Evolutionary conservation across 2,888 invertebrate species (phyloP).

Genomic region (Lampropteryx suffumata): DNA sequence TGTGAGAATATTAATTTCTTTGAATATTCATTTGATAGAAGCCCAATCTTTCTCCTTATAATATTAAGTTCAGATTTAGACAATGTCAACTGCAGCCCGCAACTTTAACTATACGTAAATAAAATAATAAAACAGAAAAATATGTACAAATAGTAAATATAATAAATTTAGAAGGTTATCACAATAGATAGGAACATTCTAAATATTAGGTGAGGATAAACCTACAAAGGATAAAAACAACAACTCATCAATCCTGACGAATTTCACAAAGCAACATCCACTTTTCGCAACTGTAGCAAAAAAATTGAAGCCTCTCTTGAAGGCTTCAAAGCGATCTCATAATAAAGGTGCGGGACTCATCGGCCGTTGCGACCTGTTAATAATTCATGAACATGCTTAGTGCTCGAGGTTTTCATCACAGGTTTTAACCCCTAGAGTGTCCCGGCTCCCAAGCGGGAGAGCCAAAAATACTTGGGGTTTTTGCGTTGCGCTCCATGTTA

Average conservation of each 20-base stretch:
- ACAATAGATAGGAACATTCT: too few species aligned
- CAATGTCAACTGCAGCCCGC: too few species aligned
- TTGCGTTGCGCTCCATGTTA: too few species aligned
- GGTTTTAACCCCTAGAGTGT: slow-evolving; percentile 44
- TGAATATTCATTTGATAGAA: too few species aligned
- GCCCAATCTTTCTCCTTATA: too few species aligned
- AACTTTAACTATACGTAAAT: too few species aligned
- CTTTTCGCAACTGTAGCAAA: slow-evolving; percentile 40
- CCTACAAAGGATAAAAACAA: slow-evolving; percentile 14
- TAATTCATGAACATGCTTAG: slow-evolving; percentile 73
- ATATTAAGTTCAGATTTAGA: too few species aligned
- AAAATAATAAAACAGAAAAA: too few species aligned
- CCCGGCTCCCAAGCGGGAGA: neutral
- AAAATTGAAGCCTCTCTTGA: slow-evolving; percentile 41
- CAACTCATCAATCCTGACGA: slow-evolving; percentile 23
- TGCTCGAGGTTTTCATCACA: slow-evolving; percentile 56
- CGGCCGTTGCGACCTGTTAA: slow-evolving; percentile 59
- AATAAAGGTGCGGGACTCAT: slow-evolving; percentile 61
- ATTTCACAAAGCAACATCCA: slow-evolving; percentile 27
- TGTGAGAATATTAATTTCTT: too few species aligned
- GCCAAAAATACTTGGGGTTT: neutral
- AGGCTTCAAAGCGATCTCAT: slow-evolving; percentile 60
- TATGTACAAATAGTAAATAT: too few species aligned
- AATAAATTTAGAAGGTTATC: too few species aligned
- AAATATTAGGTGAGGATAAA: neutral